Base-by-base conservation (phyloP, 2,888 invertebrate genomes). In the Rhodophaea formosa region DNA sequence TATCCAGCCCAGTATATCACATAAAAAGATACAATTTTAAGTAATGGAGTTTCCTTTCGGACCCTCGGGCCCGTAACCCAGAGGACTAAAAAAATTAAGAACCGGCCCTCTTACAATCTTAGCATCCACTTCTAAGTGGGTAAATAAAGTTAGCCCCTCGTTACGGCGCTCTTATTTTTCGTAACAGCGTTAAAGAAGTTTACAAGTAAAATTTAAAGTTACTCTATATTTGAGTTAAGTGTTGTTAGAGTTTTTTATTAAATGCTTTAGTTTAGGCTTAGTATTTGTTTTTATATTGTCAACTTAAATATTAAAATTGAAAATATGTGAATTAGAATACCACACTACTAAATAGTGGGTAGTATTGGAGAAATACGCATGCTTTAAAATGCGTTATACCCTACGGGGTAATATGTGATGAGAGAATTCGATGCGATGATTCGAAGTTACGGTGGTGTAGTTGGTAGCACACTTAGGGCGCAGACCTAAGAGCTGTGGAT, bases 91-190 rank as follows among this genome's bases (percentile, higher is more conserved):
- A 35, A 51, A 51, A n/a, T 8, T 32, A 6, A 35, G 15, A 32
- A 14, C 17, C 46, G n/a, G n/a, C 39, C 23, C 6, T 45, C 8
- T 35, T 12, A 51, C 51, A 51, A 35, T 51, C 51, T 51, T 35
- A 51, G 51, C 32, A 15, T 16, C 35, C 51, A 12, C 17, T 51
- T 35, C 29, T 17, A 51, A 35, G 51, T 32, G 51, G 39, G 17
- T 39, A n/a, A 51, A 51, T 51, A 35, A 51, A 35, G 51, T 51
- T 35, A 51, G 51, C 35, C 10, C 35, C 51, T 51, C 35, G 35
- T 51, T 51, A 51, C 6, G 14, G 14, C 30, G 8, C 32, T 32
- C 49, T 49, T 49, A 49, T 49, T 49, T 49, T 14, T 15, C 30
- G 49, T 49, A 49, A 49, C 47, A n/a, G 35, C 16, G 51, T 16